These are phyloP conservation scores for Oceanodroma leucorhoa DNA, from an alignment of 2,797 vertebrate species.

Conservation along the genomic window DNA sequence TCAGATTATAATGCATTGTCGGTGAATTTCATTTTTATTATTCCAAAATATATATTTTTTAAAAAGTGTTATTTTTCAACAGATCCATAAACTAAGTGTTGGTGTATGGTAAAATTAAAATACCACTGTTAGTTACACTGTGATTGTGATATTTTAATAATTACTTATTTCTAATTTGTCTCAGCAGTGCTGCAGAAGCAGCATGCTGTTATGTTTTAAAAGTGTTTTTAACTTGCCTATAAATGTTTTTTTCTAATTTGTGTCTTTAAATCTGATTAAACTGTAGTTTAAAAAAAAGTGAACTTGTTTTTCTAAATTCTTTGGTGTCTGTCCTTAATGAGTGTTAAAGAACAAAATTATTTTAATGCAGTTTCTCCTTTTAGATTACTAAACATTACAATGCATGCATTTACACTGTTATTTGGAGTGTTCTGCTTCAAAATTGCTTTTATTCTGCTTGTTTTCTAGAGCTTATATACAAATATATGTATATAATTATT, in stretches of 20 bases:
- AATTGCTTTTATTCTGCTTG: not conserved
- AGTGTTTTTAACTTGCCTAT: slow-evolving; percentile 75
- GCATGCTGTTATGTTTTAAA: slow-evolving; percentile 67
- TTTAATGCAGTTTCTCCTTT: not conserved
- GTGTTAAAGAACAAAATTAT: not conserved
- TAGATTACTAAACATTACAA: not conserved
- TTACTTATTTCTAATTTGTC: slow-evolving; percentile 60
- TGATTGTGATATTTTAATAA: slow-evolving; percentile 65
- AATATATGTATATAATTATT: not conserved
- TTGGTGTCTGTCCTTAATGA: not conserved
- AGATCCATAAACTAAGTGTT: slow-evolving; percentile 67
- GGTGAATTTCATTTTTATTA: slow-evolving; percentile 75
- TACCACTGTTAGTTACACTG: slow-evolving; percentile 67
- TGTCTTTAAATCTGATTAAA: slow-evolving; percentile 81
- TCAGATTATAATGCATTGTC: slow-evolving; percentile 52
- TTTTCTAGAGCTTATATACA: not conserved
- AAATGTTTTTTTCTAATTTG: slow-evolving; percentile 77
- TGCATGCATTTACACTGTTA: not conserved
- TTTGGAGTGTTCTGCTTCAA: not conserved
- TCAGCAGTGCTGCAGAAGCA: slow-evolving; percentile 64
- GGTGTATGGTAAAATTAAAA: slow-evolving; percentile 59
- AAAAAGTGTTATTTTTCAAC: slow-evolving; percentile 79
- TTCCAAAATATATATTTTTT: slow-evolving; percentile 79
- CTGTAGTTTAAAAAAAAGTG: slow-evolving; percentile 74
- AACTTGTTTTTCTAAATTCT: slow-evolving; percentile 39